Percentiles rank a stretch among this genome's conserved stretches.
phyloP scores from a whole-genome alignment of 2,888 invertebrate genomes.

The Diarsia dahlii region DNA sequence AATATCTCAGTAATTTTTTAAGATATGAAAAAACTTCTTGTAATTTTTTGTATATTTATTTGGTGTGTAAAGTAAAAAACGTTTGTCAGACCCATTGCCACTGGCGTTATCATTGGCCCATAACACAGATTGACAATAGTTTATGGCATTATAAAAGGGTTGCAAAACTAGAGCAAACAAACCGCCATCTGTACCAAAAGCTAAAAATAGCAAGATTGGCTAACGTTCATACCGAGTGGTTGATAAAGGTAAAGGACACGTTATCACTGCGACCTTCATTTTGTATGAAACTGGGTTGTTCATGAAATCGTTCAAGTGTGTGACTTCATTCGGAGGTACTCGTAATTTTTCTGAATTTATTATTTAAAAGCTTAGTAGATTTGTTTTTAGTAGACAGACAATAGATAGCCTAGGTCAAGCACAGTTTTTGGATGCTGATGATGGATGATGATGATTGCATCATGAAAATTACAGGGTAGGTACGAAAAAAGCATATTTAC shows the following conservation, averaged over 20 bases:
- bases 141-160: neutral
- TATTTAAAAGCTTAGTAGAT: neutral
- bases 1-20: too few species aligned
- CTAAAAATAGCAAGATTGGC: conserved; percentile 23
- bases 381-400: neutral
- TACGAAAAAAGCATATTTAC: neutral
- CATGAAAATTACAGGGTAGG: neutral
- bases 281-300: conserved; percentile 20
- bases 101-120: too few species aligned
- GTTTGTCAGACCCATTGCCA: too few species aligned
- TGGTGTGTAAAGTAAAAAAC: too few species aligned
- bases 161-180: conserved; percentile 1
- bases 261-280: conserved; percentile 48
- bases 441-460: too few species aligned
- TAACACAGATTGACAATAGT: too few species aligned
- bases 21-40: too few species aligned
- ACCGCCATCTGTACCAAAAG: neutral
- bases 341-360: neutral
- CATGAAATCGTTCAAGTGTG: conserved; percentile 34
- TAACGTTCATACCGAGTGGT: conserved; percentile 10
- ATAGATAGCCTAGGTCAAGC: neutral
- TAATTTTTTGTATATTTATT: too few species aligned
- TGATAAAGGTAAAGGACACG: conserved; percentile 39
- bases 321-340: neutral
- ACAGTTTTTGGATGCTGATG: too few species aligned